Base-by-base conservation (phyloP, 2,888 invertebrate genomes). In the Brachyptera putata region DNA sequence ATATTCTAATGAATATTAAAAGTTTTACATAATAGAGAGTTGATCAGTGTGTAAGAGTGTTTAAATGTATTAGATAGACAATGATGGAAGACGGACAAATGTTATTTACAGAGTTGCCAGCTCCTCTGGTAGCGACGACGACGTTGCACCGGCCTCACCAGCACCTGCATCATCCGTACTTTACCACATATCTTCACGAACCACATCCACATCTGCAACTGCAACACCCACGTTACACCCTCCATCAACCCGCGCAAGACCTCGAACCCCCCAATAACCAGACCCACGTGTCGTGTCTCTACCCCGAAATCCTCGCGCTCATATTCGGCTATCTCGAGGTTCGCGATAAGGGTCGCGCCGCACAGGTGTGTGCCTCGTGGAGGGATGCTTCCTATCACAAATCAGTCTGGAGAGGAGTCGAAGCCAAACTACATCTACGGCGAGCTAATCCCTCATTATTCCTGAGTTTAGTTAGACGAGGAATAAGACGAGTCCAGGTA, bases 401-500 rank as follows among this genome's bases (percentile, higher is more conserved):
- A 68, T 89, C 89, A 39, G 94, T 96, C 18, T 96, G 96, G 96
- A 85, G 91, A 67, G 93, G 93, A 57, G 93, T 94, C 30, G 93
- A 94, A 73, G 95, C 95, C 1, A 89, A 91, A 68, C 76, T 96
- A 64, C 95, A 96, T 74, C 80, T 96, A 55, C 82, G 91, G 64
- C 82, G 88, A 67, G 86, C 92, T 64, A 87, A 90, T 64, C 88
- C 90, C 13, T 87, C 88, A 67, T 80, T 96, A 60, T 95, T 94
- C 76, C 84, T 87, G 24, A 92, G 91, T 64, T 77, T 96, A 63
- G 91, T 91, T 46, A 84, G 87, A 67, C 83, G 95, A 57, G 95
- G 95, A 67, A 93, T 96, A 64, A 84, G 89, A 67, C 84, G 86
- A 72, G 85, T 96, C 61, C 95, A 95, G 77, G 89, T 96, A 63